Evolutionary conservation across 92 coral and sea anemone species (phyloP), one percentile per base, ranked within the genome.

Genomic region (Porites cylindrica): DNA sequence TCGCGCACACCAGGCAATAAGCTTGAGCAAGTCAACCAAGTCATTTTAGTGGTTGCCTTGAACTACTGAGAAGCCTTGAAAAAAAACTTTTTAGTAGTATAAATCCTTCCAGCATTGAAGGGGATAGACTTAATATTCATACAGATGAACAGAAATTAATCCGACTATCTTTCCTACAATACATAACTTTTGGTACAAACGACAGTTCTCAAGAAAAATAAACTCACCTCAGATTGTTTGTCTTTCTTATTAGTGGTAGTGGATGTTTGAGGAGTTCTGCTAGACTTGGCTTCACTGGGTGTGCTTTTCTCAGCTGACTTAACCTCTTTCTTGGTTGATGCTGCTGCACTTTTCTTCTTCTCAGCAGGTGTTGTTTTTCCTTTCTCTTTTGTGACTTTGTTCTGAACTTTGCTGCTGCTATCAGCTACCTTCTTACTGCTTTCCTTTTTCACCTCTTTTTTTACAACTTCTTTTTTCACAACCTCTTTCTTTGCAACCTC

Each of bases 241-340:
- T 18, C 82, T 21, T 63, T 51, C 26, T 81, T 14, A 17, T 8
- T 47, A 51, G 47, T 5, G 47, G 47, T 38, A 38, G 47, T 4
- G 20, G 50, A 18, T 18, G 14, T 32, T 8, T 81, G 65, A 12
- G 8, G 77, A 16, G n/a, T 54, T 60, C 67, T 69, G 10, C 64
- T 77, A 20, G 62, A 62, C 51, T 29, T 65, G 16, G 62, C 50
- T 66, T 70, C 78, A 82, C 69, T 18, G 23, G 78, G 77, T 5
- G n/a, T 82, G 50, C 78, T 38, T 7, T 38, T 77, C 29, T 58
- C 86, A 32, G n/a, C 60, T 18, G 24, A 38, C 60, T 91, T 88
- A 60, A 82, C 78, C 54, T 71, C 88, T 70, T 84, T 75, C 72
- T 86, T 87, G 12, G 62, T 82, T 81, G 78, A 69, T n/a, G 43